Evolutionary conservation across 2,113 vertebrate species (phyloP).

Genomic region (human (Homo sapiens)): GRCh38 chr11:9820501-9821000

Average conservation of each 20-base stretch:
- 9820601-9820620: slow-evolving; percentile 21
- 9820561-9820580: background rate
- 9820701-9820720: background rate
- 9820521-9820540: background rate
- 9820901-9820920: no score
- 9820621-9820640: background rate
- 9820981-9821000: no score
- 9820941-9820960: no score
- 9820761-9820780: background rate
- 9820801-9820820: no score
- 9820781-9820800: no score
- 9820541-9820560: background rate
- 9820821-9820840: no score
- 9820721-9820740: background rate
- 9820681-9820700: background rate
- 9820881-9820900: no score
- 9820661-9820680: slow-evolving; percentile 5
- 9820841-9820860: no score
- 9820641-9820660: background rate
- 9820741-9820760: background rate
- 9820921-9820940: no score
- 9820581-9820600: background rate
- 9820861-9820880: no score
- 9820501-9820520: background rate
- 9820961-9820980: no score